Conservation (phyloP, 2,888 invertebrate species). For the Zootermopsis nevadensis region DNA sequence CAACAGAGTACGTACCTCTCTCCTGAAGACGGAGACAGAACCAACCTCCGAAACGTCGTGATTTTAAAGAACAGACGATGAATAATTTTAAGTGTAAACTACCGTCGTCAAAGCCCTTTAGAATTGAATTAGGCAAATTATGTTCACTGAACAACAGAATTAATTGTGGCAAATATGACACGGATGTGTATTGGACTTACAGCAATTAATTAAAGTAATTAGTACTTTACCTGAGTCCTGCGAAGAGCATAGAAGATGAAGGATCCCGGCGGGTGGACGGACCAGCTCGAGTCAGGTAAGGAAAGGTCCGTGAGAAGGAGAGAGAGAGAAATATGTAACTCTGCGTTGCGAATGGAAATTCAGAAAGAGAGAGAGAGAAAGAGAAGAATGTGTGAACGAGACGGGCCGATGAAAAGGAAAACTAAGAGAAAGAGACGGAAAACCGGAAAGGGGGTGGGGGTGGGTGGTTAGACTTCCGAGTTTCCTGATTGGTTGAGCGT, state of each 20-base stretch:
- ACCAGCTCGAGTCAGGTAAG: neutral
- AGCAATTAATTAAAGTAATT: neutral
- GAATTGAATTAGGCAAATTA: too few species aligned
- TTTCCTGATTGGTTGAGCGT: conserved; percentile 38
- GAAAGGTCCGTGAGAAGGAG: neutral
- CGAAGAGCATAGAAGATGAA: conserved; percentile 51
- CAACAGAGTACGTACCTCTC: too few species aligned
- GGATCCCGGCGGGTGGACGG: conserved; percentile 19
- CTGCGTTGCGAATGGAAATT: conserved; percentile 19
- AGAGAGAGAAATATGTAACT: conserved; percentile 12
- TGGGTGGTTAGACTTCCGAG: conserved; percentile 37
- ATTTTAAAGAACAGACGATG: too few species aligned
- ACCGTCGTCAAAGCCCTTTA: too few species aligned
- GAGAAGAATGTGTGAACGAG: conserved; percentile 8
- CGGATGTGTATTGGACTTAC: too few species aligned
- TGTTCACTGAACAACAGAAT: too few species aligned
- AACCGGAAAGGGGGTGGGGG: conserved; percentile 5
- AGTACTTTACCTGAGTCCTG: conserved; percentile 51
- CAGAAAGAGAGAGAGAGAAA: conserved; percentile 17
- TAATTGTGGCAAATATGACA: too few species aligned
- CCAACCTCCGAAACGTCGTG: too few species aligned
- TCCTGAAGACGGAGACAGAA: too few species aligned
- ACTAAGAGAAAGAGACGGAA: conserved; percentile 24
- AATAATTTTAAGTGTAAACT: too few species aligned
- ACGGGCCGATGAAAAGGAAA: conserved; percentile 9